Conservation (phyloP, 2,113 vertebrate genomes). For the Burhinus bistriatus region DNA sequence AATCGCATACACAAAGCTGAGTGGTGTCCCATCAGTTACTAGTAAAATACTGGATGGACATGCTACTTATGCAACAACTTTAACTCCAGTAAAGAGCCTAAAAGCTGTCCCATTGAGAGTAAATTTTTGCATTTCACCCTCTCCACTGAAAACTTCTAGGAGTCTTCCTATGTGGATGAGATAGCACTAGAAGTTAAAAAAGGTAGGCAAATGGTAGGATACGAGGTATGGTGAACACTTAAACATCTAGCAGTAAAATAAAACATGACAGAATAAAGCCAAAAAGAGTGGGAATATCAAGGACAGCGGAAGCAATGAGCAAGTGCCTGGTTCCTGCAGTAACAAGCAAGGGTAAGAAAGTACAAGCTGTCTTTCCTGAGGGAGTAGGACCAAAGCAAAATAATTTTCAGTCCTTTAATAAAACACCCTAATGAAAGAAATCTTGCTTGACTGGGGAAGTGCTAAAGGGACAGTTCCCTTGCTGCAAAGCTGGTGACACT, state of each 20-base stretch:
- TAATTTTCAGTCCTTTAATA: neutral
- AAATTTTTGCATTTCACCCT: neutral
- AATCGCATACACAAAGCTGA: neutral
- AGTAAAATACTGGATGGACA: neutral
- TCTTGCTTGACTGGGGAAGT: neutral
- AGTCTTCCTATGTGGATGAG: neutral
- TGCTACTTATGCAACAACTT: neutral
- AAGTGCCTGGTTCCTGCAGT: neutral
- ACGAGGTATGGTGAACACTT: neutral
- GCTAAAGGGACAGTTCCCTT: conserved; percentile 46
- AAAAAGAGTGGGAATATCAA: neutral
- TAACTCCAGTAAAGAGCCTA: neutral
- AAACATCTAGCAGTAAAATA: neutral
- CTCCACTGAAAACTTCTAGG: neutral
- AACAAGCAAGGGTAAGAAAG: conserved; percentile 18
- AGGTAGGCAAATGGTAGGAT: neutral
- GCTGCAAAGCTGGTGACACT: conserved; percentile 54
- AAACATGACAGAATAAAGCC: neutral
- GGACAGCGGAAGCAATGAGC: conserved; percentile 9
- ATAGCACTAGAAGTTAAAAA: neutral
- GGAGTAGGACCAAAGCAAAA: neutral
- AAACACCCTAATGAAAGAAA: neutral
- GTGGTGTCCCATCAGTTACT: neutral
- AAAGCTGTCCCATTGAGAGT: neutral
- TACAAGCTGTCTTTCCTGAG: neutral